phyloP scores from a whole-genome alignment of 2,113 vertebrate genomes.

The Siniperca knerii region DNA sequence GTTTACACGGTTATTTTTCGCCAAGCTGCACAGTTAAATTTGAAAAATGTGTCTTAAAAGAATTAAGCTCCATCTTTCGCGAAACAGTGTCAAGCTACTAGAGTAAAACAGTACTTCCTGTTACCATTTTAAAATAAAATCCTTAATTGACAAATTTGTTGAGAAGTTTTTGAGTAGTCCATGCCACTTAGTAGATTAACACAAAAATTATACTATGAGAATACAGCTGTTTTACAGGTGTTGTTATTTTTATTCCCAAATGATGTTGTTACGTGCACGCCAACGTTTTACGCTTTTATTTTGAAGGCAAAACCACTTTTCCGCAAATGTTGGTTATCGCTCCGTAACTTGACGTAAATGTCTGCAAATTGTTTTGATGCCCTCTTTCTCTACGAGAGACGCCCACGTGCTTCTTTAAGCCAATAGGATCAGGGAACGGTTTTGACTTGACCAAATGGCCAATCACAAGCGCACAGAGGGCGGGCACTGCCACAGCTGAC shows the following conservation, averaged over 20 bases:
- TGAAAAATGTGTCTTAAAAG: neutral
- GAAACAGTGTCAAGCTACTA: accelerated
- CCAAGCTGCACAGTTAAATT: neutral
- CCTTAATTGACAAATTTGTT: accelerated
- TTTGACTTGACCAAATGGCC: slow-evolving; percentile 32
- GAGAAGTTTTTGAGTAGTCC: neutral
- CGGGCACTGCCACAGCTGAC: slow-evolving; percentile 64
- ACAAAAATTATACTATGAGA: accelerated
- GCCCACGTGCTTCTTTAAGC: slow-evolving; percentile 18
- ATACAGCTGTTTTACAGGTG: neutral
- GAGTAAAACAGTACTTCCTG: neutral
- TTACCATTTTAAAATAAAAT: slow-evolving; percentile 26
- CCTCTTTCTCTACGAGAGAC: slow-evolving; percentile 20
- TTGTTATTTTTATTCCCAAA: neutral
- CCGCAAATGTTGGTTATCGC: neutral
- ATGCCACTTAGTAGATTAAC: accelerated
- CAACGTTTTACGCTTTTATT: slow-evolving; percentile 16
- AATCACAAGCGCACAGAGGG: slow-evolving; percentile 9
- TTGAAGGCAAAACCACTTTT: neutral
- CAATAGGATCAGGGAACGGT: slow-evolving; percentile 41
- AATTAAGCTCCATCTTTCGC: neutral
- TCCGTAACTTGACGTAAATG: neutral
- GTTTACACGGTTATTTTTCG: neutral
- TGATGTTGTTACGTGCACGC: accelerated
- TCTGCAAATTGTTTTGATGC: slow-evolving; percentile 24